Evolutionary conservation across 37 sponge, comb jelly and placozoan genomes (phyloP), one percentile per base, ranked within the genome.

Genomic region (Agelas oroides): DNA sequence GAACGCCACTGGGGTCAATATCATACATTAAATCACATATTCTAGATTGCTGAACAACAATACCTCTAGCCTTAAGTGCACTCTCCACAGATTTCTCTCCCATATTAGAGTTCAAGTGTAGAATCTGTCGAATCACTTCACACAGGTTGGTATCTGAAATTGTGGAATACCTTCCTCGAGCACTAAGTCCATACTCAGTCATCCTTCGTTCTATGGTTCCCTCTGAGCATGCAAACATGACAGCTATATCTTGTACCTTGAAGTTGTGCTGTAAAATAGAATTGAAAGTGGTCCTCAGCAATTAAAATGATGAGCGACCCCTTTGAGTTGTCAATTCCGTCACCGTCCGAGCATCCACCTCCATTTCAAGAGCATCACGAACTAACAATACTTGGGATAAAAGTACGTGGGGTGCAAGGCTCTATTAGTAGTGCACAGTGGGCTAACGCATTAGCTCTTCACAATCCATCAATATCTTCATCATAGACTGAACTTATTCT

Each of bases 171-270:
- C 23, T 36, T 18, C 39, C 25, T 24, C 67, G 66, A 25, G 39
- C 57, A 2, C 34, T 5, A 0, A 84, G 23, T 17, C 40, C 25
- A 19, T 33, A 38, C 28, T 36, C 69, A 16, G 17, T 18, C 74
- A 89, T 53, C 28, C 80, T 73, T 31, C 90, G 24, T 53, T 84
- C 80, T 21, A 89, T 38, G 32, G 90, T 89, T 14, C 80, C n/a
- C 31, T 25, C 64, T 25, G 59, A 55, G 75, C 90, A 89, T 15
- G 24, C 62, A n/a, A 89, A 78, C 65, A 89, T 56, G 8, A 23
- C 24, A 33, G 72, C 46, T 12, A 89, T 89, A 61, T 84, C 85
- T 62, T 41, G 17, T 19, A 82, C 64, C 36, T 56, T 66, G 40
- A 89, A 89, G 56, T 66, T 79, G 37, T 82, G 39, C 46, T 82